Evolutionary conservation across 2,113 vertebrate genomes (phyloP), one percentile per base, ranked within the genome.

Genomic region (Crotalus helleri): DNA sequence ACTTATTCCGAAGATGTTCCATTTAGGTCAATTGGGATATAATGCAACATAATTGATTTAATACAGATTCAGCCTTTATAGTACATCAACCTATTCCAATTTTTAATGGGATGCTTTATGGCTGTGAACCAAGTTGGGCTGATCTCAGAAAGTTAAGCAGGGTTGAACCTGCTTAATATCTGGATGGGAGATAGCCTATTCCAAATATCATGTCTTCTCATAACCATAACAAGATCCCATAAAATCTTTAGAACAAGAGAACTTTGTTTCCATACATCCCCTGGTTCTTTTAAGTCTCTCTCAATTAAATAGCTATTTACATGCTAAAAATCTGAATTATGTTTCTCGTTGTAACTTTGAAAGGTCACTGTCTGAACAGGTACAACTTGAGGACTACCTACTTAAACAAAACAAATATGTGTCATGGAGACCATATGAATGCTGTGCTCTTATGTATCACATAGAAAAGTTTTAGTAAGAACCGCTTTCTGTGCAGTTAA

Each of bases 401-500:
- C 15, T 69, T 15, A 33, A n/a, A n/a, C 11, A 19, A 88, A 87
- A 53, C 13, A 53, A 29, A 92, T 12, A 91, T 86, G 19, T 89
- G 24, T n/a, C 5, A 29, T 54, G 46, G 33, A 88, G 92, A 93
- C 91, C 69, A 57, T 24, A 54, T 90, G 44, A 53, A 85, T 26
- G n/a, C 10, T 9, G 5, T 39, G 58, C 17, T 59, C 33, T 29
- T 88, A 81, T 44, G 74, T 21, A 21, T 9, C 21, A 2, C 91
- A 88, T 4, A 23, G 61, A n/a, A 58, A 89, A 90, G 44, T 95
- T 96, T 90, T 53, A 81, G 64, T 9, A 90, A 93, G 57, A 53
- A 85, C 91, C 88, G 49, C 53, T 93, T 92, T 85, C 17, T 85
- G 33, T 58, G 90, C 94, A 81, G 51, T 95, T 94, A 64, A 44